Percentiles rank a stretch among this genome's conserved stretches.
These are phyloP conservation scores for Bilobella aurantiaca DNA, from an alignment of 1,140 invertebrate species.

Conservation along the genomic window DNA sequence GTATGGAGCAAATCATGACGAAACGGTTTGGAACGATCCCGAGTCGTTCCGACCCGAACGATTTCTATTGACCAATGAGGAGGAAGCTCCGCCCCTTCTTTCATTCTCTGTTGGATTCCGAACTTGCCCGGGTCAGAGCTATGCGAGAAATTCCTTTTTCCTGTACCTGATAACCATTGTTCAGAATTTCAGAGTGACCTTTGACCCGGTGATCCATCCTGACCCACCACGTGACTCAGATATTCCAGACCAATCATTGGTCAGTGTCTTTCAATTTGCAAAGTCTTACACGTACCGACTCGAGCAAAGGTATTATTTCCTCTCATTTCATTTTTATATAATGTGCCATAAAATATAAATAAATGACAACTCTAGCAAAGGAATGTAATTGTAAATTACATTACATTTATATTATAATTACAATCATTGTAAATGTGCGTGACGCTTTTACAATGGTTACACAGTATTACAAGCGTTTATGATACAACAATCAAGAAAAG, in stretches of 20 bases:
- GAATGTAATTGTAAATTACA: no score
- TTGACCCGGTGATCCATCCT: neutral
- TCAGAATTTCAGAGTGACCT: neutral
- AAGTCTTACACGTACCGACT: neutral
- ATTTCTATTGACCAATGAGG: conserved; percentile 35
- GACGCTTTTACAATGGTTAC: no score
- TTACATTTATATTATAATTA: no score
- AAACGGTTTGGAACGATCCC: conserved; percentile 36
- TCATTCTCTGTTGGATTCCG: neutral
- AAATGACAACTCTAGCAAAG: no score
- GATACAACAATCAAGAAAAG: no score
- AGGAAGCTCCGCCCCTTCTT: neutral
- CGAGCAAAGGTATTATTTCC: neutral
- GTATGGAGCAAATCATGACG: conserved; percentile 37
- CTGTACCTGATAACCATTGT: neutral
- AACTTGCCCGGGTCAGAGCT: neutral
- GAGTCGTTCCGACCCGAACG: conserved; percentile 38
- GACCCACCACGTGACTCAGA: neutral
- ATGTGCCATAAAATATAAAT: no score
- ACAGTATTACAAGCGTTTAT: no score
- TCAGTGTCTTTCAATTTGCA: neutral
- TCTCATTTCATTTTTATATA: no score
- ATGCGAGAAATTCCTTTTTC: neutral
- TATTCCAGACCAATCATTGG: neutral
- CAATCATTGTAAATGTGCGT: no score